These are phyloP conservation scores for Galemys pyrenaicus DNA, from an alignment of 2,113 vertebrate genomes.

Conservation along the genomic window DNA sequence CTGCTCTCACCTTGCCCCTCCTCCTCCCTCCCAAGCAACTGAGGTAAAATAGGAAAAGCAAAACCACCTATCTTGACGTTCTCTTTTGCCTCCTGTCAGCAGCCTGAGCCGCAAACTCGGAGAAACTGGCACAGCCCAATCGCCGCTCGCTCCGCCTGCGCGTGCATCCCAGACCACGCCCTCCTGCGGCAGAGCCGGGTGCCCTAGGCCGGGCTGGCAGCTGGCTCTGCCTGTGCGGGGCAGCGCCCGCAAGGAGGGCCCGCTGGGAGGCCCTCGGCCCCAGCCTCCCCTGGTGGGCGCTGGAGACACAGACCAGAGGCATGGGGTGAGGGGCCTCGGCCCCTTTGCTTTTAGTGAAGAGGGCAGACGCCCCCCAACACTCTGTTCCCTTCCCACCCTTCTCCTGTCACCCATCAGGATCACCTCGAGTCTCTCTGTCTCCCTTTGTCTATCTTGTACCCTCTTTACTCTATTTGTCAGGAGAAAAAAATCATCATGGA, in stretches of 20 bases:
- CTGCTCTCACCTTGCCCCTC: background rate
- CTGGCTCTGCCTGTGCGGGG: background rate
- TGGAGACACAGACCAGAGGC: background rate
- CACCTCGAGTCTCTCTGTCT: background rate
- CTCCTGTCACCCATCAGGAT: background rate
- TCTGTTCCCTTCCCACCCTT: background rate
- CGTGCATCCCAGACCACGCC: background rate
- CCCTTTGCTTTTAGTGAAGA: background rate
- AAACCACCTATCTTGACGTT: background rate
- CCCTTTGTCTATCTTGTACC: background rate
- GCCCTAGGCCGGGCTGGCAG: fast-evolving
- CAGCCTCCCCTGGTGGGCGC: background rate
- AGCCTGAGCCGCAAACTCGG: background rate
- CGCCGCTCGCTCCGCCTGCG: fast-evolving
- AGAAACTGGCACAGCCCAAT: background rate
- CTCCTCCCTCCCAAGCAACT: background rate
- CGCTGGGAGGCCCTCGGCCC: background rate
- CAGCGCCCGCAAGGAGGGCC: background rate
- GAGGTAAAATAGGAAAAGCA: background rate
- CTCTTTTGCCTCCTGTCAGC: background rate
- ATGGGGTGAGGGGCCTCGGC: background rate
- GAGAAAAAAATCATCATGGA: background rate
- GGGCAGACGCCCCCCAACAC: too few relatives aligned
- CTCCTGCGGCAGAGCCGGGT: background rate
- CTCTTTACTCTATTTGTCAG: background rate